These are phyloP conservation scores for Oreochromis aureus DNA, from an alignment of 2,113 vertebrate genomes.

Conservation along the genomic window DNA sequence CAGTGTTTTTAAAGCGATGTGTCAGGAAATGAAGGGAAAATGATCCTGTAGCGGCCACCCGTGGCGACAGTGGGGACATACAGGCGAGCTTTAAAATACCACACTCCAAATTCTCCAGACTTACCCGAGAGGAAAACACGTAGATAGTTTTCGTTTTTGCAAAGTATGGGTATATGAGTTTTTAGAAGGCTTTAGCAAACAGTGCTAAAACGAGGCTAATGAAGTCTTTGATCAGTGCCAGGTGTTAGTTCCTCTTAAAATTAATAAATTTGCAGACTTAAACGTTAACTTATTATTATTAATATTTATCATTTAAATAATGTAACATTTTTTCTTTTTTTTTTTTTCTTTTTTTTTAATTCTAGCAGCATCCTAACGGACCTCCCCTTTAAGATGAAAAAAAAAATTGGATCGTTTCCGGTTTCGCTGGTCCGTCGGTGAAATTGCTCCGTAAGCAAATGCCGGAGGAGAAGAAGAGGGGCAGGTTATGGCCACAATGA, in stretches of 20 bases:
- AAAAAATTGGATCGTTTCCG: neutral
- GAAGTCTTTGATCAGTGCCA: neutral
- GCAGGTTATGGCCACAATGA: conserved; percentile 53
- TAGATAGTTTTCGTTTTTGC: neutral
- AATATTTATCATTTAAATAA: neutral
- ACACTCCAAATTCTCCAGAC: neutral
- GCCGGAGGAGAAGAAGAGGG: neutral
- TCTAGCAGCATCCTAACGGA: neutral
- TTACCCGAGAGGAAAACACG: neutral
- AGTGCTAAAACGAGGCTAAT: neutral
- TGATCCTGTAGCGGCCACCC: neutral
- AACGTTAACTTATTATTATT: neutral
- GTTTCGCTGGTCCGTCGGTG: conserved; percentile 26
- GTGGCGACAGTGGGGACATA: neutral
- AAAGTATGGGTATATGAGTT: neutral
- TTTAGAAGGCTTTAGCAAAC: neutral
- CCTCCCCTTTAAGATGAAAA: neutral
- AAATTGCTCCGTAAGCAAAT: conserved; percentile 31
- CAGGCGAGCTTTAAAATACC: neutral
- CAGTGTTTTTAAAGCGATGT: neutral
- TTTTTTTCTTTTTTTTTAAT: neutral
- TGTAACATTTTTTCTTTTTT: neutral
- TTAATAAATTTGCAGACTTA: accelerated
- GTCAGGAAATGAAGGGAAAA: neutral
- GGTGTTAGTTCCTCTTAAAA: neutral